phyloP scores from a whole-genome alignment of 2,797 vertebrate species.

The Notolabrus celidotus region DNA sequence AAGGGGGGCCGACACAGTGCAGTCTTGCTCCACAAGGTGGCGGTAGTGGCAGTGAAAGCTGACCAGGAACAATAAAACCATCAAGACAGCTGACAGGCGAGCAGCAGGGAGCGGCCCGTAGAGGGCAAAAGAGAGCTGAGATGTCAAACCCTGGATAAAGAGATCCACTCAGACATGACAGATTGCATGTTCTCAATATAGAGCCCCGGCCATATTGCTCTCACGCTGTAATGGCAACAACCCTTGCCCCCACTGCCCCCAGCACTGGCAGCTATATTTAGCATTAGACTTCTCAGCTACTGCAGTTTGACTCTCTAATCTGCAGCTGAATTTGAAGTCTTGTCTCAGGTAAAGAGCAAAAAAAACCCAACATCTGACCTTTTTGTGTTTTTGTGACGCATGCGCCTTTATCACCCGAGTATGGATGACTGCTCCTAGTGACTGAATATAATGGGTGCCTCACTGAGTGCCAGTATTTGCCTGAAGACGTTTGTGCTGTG shows the following conservation, averaged over 20 bases:
- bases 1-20: slow-evolving; percentile 8
- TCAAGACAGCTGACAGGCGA: slow-evolving; percentile 72
- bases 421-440: slow-evolving; percentile 66
- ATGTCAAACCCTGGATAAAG: slow-evolving; percentile 81
- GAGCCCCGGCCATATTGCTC: slow-evolving; percentile 72
- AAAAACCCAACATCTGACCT: neutral
- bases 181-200: slow-evolving; percentile 82
- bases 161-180: slow-evolving; percentile 78
- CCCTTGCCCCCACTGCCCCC: slow-evolving; percentile 50
- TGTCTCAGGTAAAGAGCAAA: slow-evolving; percentile 22
- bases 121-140: slow-evolving; percentile 79
- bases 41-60: slow-evolving; percentile 49
- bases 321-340: slow-evolving; percentile 46
- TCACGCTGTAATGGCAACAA: slow-evolving; percentile 59
- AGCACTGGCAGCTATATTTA: slow-evolving; percentile 76
- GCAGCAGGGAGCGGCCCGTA: slow-evolving; percentile 69
- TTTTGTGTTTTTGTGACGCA: slow-evolving; percentile 18
- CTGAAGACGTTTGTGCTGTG: slow-evolving; percentile 72
- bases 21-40: slow-evolving; percentile 79
- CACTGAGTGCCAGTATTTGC: slow-evolving; percentile 68
- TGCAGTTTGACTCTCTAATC: slow-evolving; percentile 66
- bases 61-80: slow-evolving; percentile 72
- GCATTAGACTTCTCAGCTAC: slow-evolving; percentile 55
- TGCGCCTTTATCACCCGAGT: slow-evolving; percentile 47
- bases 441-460: slow-evolving; percentile 62